These are phyloP conservation scores for Fragum whitleyi DNA, from an alignment of 2,888 invertebrate species.

Conservation along the genomic window DNA sequence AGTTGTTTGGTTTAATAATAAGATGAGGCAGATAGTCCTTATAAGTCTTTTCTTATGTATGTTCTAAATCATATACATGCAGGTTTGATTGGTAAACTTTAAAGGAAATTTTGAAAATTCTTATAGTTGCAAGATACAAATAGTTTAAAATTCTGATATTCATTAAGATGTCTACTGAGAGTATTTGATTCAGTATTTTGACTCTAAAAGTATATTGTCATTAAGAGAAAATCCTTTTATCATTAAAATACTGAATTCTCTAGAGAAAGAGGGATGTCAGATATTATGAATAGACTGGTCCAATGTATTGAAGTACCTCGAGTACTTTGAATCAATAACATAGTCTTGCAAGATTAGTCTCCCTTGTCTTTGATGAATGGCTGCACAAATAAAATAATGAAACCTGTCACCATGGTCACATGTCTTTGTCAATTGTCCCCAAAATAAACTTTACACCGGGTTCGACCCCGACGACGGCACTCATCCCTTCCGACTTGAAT, in stretches of 20 bases:
- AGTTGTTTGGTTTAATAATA: conserved; percentile 5
- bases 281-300: too few relatives aligned
- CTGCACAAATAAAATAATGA: too few relatives aligned
- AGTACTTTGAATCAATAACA: too few relatives aligned
- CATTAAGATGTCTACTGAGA: not conserved
- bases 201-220: not conserved
- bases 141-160: not conserved
- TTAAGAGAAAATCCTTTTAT: not conserved
- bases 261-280: conserved; percentile 11
- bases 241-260: conserved; percentile 1
- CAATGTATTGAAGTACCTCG: too few relatives aligned
- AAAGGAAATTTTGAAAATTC: not conserved
- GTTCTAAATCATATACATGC: not conserved
- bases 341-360: too few relatives aligned
- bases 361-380: too few relatives aligned
- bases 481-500: too few relatives aligned
- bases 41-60: not conserved
- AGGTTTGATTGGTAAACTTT: not conserved
- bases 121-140: not conserved
- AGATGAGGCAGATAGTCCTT: not conserved
- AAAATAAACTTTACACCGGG: too few relatives aligned
- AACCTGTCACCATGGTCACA: too few relatives aligned
- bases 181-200: not conserved
- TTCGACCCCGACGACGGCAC: too few relatives aligned
- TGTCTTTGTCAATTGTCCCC: too few relatives aligned